phyloP scores from a whole-genome alignment of 2,888 invertebrate genomes.

The Mellilla xanthometata region DNA sequence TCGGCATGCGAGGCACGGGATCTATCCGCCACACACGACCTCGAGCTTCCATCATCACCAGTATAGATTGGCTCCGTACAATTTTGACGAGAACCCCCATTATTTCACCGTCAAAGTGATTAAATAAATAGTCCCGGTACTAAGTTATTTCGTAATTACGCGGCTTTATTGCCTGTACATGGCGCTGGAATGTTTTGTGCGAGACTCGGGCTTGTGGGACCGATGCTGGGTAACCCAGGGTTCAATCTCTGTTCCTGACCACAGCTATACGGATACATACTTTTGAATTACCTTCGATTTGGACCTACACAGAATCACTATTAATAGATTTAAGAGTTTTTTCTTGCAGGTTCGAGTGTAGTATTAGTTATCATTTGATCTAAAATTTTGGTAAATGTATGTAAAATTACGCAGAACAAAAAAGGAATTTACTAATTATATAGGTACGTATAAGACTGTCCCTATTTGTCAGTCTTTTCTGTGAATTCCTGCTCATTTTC shows the following conservation, averaged over 20 bases:
- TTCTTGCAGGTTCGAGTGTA: no score
- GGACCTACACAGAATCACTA: no score
- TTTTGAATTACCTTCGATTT: no score
- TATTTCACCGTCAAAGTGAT: constrained; percentile 81
- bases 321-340: no score
- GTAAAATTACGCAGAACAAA: no score
- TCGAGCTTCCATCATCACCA: constrained; percentile 10
- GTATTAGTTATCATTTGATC: no score
- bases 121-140: constrained; percentile 77
- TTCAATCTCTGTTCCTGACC: constrained; percentile 33
- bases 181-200: constrained; percentile 65
- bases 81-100: constrained; percentile 67
- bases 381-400: no score
- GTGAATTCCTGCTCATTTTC: constrained; percentile 5
- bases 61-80: constrained; percentile 36
- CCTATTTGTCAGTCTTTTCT: neutral
- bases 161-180: constrained; percentile 69
- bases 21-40: constrained; percentile 12
- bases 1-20: constrained; percentile 3
- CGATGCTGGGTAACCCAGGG: constrained; percentile 47
- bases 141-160: constrained; percentile 79
- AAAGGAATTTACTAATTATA: no score
- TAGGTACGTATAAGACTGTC: no score
- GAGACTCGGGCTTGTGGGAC: constrained; percentile 39
- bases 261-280: constrained; percentile 8